Conservation (phyloP, 2,113 vertebrate genomes). For the Rhinolophus ferrumequinum region DNA sequence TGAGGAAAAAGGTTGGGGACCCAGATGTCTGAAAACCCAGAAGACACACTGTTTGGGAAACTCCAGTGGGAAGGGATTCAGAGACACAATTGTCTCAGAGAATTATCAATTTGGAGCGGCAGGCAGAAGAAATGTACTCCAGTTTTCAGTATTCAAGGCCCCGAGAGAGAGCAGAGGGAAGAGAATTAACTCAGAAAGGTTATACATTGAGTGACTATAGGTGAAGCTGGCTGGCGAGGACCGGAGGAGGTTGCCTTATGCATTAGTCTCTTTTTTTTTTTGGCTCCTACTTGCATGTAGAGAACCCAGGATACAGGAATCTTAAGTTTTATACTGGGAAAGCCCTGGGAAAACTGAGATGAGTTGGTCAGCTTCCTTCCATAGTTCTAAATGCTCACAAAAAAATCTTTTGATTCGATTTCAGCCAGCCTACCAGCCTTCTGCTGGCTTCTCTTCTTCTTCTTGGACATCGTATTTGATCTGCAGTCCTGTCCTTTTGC, state of each 20-base stretch:
- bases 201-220: neutral
- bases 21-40: neutral
- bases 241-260: neutral
- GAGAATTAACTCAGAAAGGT: neutral
- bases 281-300: neutral
- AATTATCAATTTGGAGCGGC: neutral
- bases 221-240: neutral
- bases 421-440: neutral
- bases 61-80: neutral
- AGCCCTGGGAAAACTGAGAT: neutral
- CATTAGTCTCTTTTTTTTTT: neutral
- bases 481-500: neutral
- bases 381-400: neutral
- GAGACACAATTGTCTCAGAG: neutral
- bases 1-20: neutral
- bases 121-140: neutral
- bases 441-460: constrained; percentile 2
- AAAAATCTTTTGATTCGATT: neutral
- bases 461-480: neutral
- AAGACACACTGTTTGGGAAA: neutral
- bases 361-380: neutral
- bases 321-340: neutral
- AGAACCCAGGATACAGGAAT: neutral
- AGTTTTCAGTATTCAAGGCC: neutral
- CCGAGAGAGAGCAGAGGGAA: neutral